Percentiles rank a stretch among this genome's conserved stretches.
Conservation (phyloP, 1,140 invertebrate species). For the Goniozus legneri region DNA sequence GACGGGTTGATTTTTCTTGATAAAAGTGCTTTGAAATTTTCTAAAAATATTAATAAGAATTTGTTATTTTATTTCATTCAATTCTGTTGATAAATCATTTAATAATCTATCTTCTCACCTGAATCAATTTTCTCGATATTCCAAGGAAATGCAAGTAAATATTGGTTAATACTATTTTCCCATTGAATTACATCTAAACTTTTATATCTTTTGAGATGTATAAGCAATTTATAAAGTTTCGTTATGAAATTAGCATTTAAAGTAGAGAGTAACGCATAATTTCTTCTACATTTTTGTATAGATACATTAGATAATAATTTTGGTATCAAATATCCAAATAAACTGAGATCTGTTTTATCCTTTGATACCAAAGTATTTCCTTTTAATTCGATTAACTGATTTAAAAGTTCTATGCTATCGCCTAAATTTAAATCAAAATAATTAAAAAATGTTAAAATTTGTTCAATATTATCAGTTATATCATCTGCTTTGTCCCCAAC, state of each 20-base stretch:
- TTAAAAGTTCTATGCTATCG: no score
- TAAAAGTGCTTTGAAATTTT: slow-evolving; percentile 30
- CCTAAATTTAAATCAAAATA: no score
- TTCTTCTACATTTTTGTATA: slow-evolving; percentile 10
- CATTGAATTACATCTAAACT: slow-evolving; percentile 52
- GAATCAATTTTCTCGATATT: slow-evolving; percentile 49
- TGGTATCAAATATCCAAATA: slow-evolving; percentile 32
- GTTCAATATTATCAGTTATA: no score
- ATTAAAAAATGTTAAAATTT: no score
- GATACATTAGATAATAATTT: slow-evolving; percentile 32
- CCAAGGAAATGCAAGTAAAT: slow-evolving; percentile 60
- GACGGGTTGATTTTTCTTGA: slow-evolving; percentile 19
- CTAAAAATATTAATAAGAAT: slow-evolving; percentile 25
- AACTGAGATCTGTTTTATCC: slow-evolving; percentile 29
- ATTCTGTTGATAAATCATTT: background rate
- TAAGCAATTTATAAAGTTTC: slow-evolving; percentile 23
- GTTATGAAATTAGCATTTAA: slow-evolving; percentile 26
- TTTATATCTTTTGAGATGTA: slow-evolving; percentile 20
- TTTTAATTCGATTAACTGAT: no score
- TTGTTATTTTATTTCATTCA: slow-evolving; percentile 2
- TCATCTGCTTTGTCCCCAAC: slow-evolving; percentile 21
- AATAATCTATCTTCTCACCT: slow-evolving; percentile 21
- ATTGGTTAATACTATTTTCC: slow-evolving; percentile 55
- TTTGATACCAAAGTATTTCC: slow-evolving; percentile 23
- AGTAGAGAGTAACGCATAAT: slow-evolving; percentile 8